Base-by-base conservation (phyloP, 2,797 vertebrate species). In the Apogon talboti region DNA sequence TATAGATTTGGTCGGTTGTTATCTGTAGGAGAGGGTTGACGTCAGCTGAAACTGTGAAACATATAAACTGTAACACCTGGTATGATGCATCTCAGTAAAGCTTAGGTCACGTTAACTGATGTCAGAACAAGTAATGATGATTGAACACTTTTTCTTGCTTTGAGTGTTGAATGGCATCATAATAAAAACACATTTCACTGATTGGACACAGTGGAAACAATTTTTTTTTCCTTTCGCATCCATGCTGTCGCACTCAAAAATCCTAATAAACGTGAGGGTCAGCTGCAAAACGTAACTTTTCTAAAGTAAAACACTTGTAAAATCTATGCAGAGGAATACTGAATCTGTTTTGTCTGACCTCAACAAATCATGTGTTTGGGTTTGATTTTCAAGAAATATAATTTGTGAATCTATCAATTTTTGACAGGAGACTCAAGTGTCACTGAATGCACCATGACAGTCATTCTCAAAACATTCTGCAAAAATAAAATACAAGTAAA, bases 41-140 rank as follows among this genome's bases (percentile, higher is more conserved):
- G 11, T 57, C 47, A 42, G 21, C 10, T 53, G 50, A 42, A 71
- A 76, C 16, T 42, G 50, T 14, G 44, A 2, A 13, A 6, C 18
- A 13, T 18, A 43, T 37, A 70, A 52, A 33, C 24, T 7, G 42
- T 7, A 63, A 58, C 69, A 81, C 45, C 77, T 84, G 69, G 74
- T 46, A 42, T 61, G 74, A 81, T 54, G 61, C 60, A 52, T n/a
- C 16, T 3, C 64, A 15, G 35, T 40, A 3, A 64, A 11, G 11
- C 44, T 59, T 30, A 18, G 19, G 35, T 75, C 52, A 30, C 11
- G 6, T 33, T 68, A 9, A 46, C 7, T 78, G 66, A 71, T 56
- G 38, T 74, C 68, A 76, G 43, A 15, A 52, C 71, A 33, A 76
- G 66, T 68, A 16, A 64, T 64, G 50, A 43, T 12, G 47, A 56